Percentiles rank a stretch among this genome's conserved stretches.
phyloP scores from a whole-genome alignment of 2,888 invertebrate genomes.

The Podabrus alpinus region DNA sequence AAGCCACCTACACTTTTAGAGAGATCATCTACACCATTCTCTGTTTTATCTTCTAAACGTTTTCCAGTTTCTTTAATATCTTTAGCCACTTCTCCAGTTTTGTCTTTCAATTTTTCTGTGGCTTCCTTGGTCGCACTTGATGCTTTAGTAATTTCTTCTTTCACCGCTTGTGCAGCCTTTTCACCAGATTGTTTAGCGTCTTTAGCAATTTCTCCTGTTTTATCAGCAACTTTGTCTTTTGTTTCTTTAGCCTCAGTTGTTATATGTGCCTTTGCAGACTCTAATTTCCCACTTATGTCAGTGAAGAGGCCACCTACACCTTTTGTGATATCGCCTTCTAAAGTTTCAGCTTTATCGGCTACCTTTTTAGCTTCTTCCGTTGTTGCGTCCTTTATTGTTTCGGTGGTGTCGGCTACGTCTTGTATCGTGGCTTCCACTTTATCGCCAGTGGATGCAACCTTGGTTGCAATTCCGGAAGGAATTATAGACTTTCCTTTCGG shows the following conservation, averaged over 20 bases:
- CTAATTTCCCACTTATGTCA: neutral
- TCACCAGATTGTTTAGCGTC: conserved; percentile 3
- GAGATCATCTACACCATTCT: neutral
- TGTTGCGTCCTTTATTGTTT: conserved; percentile 11
- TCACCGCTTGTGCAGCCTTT: neutral
- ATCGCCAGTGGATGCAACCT: conserved; percentile 35
- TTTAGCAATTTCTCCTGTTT: neutral
- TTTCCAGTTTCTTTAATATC: neutral
- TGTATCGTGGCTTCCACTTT: conserved; percentile 41
- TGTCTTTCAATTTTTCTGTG: conserved; percentile 28
- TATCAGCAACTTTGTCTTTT: neutral
- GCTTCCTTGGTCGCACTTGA: conserved; percentile 35
- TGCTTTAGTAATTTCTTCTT: conserved; percentile 14
- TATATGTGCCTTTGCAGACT: conserved; percentile 12
- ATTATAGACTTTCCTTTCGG: neutral
- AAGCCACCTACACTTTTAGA: neutral
- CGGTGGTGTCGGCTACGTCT: conserved; percentile 35
- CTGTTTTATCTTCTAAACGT: neutral
- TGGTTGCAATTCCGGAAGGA: conserved; percentile 24
- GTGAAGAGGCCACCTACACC: neutral
- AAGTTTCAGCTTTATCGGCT: neutral
- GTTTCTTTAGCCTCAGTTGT: conserved; percentile 14
- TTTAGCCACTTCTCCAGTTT: conserved; percentile 21
- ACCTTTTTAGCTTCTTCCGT: conserved; percentile 22
- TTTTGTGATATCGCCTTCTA: neutral